Evolutionary conservation across 2,888 invertebrate genomes (phyloP).

Genomic region (Hetaerina titia): DNA sequence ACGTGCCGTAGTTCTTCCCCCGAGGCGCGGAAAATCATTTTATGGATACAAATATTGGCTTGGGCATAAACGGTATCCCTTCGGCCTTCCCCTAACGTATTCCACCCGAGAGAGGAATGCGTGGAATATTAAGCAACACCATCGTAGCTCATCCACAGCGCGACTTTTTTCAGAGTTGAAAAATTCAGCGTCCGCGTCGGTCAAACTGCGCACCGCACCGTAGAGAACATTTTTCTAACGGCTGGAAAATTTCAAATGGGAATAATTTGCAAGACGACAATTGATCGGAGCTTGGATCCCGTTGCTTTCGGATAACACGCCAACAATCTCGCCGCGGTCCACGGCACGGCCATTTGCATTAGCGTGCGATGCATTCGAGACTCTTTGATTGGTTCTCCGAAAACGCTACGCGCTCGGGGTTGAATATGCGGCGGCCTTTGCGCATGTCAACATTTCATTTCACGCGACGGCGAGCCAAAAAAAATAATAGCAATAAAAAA

Average conservation of each 20-base stretch:
- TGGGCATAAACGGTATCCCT: neutral
- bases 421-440: constrained; percentile 52
- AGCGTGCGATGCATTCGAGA: constrained; percentile 62
- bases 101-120: neutral
- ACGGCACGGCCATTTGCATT: neutral
- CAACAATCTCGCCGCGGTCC: constrained; percentile 40
- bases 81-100: neutral
- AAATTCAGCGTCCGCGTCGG: neutral
- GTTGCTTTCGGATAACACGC: constrained; percentile 51
- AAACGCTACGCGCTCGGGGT: constrained; percentile 51
- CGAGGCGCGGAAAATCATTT: neutral
- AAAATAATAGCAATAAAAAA: neutral
- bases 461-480: constrained; percentile 59
- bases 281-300: constrained; percentile 32
- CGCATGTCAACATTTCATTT: constrained; percentile 65
- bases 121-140: neutral
- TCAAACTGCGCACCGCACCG: constrained; percentile 20
- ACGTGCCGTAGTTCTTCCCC: no score
- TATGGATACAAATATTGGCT: neutral
- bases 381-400: constrained; percentile 58
- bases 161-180: constrained; percentile 8
- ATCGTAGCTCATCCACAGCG: neutral
- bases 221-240: neutral
- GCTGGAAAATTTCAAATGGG: constrained; percentile 44
- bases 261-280: constrained; percentile 63